phyloP scores from a whole-genome alignment of 2,113 vertebrate genomes.

The Promerops cafer region DNA sequence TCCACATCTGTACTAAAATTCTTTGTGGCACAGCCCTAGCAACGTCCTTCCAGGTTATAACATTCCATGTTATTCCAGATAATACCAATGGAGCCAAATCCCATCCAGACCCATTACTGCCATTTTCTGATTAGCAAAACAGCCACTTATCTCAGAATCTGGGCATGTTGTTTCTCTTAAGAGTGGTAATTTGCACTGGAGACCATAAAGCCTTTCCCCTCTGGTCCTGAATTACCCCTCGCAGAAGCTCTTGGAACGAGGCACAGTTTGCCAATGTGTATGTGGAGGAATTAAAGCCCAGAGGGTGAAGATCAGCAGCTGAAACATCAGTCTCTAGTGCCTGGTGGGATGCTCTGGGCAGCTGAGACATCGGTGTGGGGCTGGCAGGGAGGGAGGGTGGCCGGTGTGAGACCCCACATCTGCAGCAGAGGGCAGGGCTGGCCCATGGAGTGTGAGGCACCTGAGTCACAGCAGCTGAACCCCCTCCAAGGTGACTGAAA shows the following conservation, averaged over 20 bases:
- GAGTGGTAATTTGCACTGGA: background rate
- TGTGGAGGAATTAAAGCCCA: background rate
- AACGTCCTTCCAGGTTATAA: background rate
- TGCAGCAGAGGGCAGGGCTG: background rate
- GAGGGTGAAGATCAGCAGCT: background rate
- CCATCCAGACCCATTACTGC: background rate
- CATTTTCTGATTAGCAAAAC: background rate
- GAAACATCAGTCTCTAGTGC: background rate
- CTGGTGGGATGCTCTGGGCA: background rate
- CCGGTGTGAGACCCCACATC: background rate
- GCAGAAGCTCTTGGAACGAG: background rate
- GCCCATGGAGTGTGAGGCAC: accelerated
- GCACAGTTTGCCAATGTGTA: background rate
- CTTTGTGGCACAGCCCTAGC: background rate
- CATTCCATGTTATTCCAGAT: background rate
- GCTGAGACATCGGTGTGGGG: accelerated
- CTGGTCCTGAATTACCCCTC: background rate
- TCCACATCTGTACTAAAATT: background rate
- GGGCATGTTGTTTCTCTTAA: background rate
- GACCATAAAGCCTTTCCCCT: background rate
- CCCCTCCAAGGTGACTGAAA: background rate
- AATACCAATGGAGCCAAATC: background rate
- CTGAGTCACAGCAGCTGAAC: background rate
- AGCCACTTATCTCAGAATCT: background rate
- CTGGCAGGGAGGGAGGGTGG: background rate